phyloP scores from a whole-genome alignment of 2,888 invertebrate genomes.

The Pyrgus malvae region DNA sequence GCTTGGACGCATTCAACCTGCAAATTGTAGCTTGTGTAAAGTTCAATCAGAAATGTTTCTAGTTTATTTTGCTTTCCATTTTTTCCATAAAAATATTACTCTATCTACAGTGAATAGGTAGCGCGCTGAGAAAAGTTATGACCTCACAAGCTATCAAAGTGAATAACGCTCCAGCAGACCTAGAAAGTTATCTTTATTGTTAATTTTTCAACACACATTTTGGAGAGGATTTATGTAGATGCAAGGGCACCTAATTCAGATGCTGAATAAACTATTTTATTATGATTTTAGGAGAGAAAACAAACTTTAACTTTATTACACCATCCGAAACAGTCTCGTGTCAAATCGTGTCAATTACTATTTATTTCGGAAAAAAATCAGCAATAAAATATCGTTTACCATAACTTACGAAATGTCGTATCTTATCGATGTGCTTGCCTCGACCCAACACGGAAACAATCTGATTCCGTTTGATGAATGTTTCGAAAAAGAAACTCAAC shows the following conservation, averaged over 20 bases:
- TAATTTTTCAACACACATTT: too few relatives aligned
- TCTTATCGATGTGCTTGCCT: neutral
- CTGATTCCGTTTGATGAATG: neutral
- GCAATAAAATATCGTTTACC: neutral
- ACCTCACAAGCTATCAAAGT: neutral
- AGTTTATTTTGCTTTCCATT: constrained; percentile 3
- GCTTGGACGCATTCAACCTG: neutral
- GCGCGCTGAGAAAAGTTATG: neutral
- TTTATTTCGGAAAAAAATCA: neutral
- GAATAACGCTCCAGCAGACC: neutral
- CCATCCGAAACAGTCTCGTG: too few relatives aligned
- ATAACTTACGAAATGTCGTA: neutral
- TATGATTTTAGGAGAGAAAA: too few relatives aligned
- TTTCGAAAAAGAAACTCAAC: neutral
- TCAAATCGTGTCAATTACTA: neutral
- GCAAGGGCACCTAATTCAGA: too few relatives aligned
- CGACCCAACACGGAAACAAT: neutral
- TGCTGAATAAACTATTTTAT: too few relatives aligned
- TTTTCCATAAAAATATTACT: neutral
- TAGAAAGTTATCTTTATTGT: too few relatives aligned
- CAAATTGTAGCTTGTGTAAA: constrained; percentile 9
- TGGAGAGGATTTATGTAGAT: too few relatives aligned
- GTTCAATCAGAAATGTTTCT: constrained; percentile 6
- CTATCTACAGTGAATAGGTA: neutral
- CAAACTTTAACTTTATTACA: too few relatives aligned